Evolutionary conservation across 2,113 vertebrate genomes (phyloP).

Genomic region (Dissostichus mawsoni): DNA sequence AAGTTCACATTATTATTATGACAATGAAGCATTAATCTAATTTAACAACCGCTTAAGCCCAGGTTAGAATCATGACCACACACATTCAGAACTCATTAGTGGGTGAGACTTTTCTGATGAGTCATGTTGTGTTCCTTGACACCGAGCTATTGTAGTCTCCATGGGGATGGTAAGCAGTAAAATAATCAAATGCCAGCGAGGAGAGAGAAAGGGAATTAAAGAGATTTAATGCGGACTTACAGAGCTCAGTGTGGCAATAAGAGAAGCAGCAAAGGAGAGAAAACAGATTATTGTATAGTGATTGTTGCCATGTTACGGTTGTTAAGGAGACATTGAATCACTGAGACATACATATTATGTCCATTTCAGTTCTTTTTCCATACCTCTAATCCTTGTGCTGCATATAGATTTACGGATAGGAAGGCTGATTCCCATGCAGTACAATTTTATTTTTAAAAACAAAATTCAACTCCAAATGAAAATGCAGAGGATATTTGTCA

Average conservation of each 20-base stretch:
- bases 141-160: constrained; percentile 46
- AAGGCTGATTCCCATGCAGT: background rate
- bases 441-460: constrained; percentile 6
- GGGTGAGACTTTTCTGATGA: constrained; percentile 36
- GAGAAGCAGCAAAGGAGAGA: constrained; percentile 14
- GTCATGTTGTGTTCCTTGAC: constrained; percentile 45
- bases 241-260: constrained; percentile 15
- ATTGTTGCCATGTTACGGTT: constrained; percentile 84
- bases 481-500: constrained; percentile 40
- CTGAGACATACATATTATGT: constrained; percentile 56
- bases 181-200: constrained; percentile 30
- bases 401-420: constrained; percentile 5
- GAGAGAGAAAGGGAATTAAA: constrained; percentile 18
- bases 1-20: background rate
- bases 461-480: constrained; percentile 20
- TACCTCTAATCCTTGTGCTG: constrained; percentile 7
- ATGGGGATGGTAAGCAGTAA: constrained; percentile 19
- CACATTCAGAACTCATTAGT: constrained; percentile 41
- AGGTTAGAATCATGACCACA: constrained; percentile 33
- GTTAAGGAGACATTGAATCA: constrained; percentile 77
- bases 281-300: constrained; percentile 60
- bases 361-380: constrained; percentile 29
- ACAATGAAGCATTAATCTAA: background rate
- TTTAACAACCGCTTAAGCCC: background rate
- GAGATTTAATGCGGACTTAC: constrained; percentile 14